Evolutionary conservation across 2,797 vertebrate species (phyloP), one percentile per base, ranked within the genome.

Genomic region (Myripristis murdjan): DNA sequence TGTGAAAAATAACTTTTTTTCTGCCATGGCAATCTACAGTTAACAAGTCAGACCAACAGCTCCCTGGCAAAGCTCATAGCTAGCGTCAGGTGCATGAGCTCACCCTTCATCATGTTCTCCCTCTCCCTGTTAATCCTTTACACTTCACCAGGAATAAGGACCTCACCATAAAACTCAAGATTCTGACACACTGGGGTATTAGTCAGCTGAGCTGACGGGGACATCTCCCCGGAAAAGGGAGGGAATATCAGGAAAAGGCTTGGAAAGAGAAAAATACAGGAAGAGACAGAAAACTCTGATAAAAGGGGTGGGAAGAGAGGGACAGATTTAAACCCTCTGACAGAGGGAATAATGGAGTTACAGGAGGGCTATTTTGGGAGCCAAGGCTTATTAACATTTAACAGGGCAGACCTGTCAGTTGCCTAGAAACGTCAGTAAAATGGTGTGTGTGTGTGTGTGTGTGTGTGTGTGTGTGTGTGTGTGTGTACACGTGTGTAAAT

Each of bases 1-100:
- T 37, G 57, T 69, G 80, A 62, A 70, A 85, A 80, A 69, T 18
- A 47, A 44, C 44, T 60, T 73, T 72, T 64, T 60, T 37, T 37
- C 11, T 37, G 35, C 35, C 12, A 12, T 11, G 11, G 35, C 10
- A 33, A 33, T 33, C 31, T 33, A 33, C 35, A 37, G 35, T 37
- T 35, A 37, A 12, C 59, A 64, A 76, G 65, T 33, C 66, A 39
- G 58, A 44, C 67, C 49, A 24, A 77, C 46, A 43, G 16, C 44
- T 74, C 62, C 37, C 73, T 83, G 77, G 79, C 80, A 81, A 77
- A 86, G 84, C 79, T 88, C 81, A 60, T 78, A 48, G 81, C 70
- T 47, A 70, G 77, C n/a, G 43, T 83, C 68, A 61, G 78, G 83
- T 61, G 49, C 56, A 62, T 23, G 14, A 58, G 57, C 65, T 61